Evolutionary conservation across 2,888 invertebrate species (phyloP), one percentile per base, ranked within the genome.

Genomic region (Sarcophaga variegata): DNA sequence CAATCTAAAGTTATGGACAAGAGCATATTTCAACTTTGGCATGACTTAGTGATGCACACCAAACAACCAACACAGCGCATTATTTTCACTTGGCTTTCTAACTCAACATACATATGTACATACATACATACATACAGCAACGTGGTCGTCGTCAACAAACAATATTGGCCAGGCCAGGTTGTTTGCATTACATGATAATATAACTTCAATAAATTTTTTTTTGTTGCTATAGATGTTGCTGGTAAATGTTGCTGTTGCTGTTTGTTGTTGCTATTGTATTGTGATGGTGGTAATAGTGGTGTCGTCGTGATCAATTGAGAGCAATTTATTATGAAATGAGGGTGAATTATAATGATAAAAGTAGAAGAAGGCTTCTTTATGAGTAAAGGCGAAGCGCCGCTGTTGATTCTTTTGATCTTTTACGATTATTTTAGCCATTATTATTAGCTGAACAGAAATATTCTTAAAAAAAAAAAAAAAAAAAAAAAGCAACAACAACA

Each of bases 271-370:
- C 47, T 47, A 37, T 74, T 22, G 62, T 47, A 66, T 71, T 5
- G 10, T 64, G 27, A 54, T 54, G 63, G 71, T 59, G 17, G 60
- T 74, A 27, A 76, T 81, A 71, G 76, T 88, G 82, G 79, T 83
- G 85, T 88, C 88, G 89, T 89, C 89, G 89, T 89, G 93, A 93
- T 93, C 93, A 93, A 93, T 93, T 93, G 93, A 93, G 93, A 93
- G 93, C 93, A 93, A 93, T 93, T 93, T 93, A 93, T 93, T 93
- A 93, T 91, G 92, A 93, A 93, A 93, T 93, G 93, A 93, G 93
- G 93, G 92, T 93, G 93, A 93, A 93, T 93, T 93, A 93, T 93
- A 92, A 91, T 91, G 91, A 91, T 91, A 85, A 89, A 88, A 85
- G 91, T 54, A 54, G 54, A 90, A 90, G 54, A 90, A 90, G 89